Percentiles rank a stretch among this genome's conserved stretches.
These are phyloP conservation scores for Acrocephalus kingi DNA, from an alignment of 2,113 vertebrate genomes.

Conservation along the genomic window DNA sequence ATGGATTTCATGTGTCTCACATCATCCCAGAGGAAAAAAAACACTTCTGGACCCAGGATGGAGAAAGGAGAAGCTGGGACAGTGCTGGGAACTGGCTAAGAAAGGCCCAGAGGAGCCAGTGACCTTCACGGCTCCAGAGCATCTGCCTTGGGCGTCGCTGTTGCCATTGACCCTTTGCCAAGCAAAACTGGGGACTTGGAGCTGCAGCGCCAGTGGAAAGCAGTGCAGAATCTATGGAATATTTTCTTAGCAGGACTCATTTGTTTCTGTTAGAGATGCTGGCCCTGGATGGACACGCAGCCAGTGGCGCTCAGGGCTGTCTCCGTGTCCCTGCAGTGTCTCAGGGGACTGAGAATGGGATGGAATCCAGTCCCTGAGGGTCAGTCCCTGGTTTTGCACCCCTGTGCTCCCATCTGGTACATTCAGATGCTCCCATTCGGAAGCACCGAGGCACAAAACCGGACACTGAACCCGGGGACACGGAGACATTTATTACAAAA, in stretches of 20 bases:
- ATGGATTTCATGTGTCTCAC: background rate
- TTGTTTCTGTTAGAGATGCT: background rate
- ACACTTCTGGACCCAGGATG: rapidly evolving
- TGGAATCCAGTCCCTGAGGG: rapidly evolving
- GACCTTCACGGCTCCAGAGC: background rate
- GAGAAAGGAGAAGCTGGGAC: background rate
- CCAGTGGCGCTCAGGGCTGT: rapidly evolving
- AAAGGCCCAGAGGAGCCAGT: background rate
- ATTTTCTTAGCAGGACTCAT: background rate
- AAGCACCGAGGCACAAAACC: rapidly evolving
- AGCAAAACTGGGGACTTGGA: background rate
- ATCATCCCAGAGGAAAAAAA: background rate
- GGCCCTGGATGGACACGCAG: background rate
- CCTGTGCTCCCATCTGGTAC: background rate
- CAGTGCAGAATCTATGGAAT: background rate
- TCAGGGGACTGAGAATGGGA: background rate
- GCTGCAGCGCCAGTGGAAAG: background rate
- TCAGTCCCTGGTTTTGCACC: background rate
- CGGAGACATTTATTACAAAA: background rate
- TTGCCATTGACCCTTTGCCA: background rate
- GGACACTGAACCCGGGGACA: rapidly evolving
- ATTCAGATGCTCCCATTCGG: background rate
- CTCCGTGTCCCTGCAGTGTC: background rate
- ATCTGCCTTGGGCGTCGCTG: background rate
- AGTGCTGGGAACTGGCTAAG: rapidly evolving